phyloP scores from a whole-genome alignment of 2,888 invertebrate genomes.

The Coleophora flavipennella region DNA sequence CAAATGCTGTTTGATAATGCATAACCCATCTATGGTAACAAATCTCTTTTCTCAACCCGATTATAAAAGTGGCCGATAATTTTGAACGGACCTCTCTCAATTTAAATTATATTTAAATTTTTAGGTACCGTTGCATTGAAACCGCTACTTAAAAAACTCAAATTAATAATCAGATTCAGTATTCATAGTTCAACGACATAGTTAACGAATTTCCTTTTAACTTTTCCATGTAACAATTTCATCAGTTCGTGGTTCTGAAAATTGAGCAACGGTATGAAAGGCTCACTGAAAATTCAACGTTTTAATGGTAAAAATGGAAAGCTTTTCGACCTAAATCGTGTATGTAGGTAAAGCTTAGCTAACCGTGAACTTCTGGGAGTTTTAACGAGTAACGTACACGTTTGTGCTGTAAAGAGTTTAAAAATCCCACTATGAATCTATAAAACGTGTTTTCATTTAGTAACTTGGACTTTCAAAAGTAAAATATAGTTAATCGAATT shows the following conservation, averaged over 20 bases:
- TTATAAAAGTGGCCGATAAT: too few relatives aligned
- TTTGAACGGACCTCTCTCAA: too few relatives aligned
- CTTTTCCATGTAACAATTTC: constrained; percentile 30
- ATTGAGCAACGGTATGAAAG: constrained; percentile 25
- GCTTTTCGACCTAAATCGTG: constrained; percentile 38
- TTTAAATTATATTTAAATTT: too few relatives aligned
- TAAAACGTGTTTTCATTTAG: too few relatives aligned
- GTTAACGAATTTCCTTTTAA: constrained; percentile 25
- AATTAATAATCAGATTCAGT: too few relatives aligned
- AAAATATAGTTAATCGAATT: too few relatives aligned
- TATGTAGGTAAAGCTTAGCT: constrained; percentile 31
- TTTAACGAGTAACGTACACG: constrained; percentile 32
- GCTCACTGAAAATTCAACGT: constrained; percentile 32
- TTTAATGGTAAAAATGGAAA: constrained; percentile 41
- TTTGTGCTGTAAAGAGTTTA: constrained; percentile 12
- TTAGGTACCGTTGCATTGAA: too few relatives aligned
- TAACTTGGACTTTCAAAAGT: too few relatives aligned
- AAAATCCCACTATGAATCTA: neutral
- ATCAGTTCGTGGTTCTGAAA: constrained; percentile 26
- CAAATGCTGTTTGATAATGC: too few relatives aligned
- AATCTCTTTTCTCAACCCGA: too few relatives aligned
- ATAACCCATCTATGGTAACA: too few relatives aligned
- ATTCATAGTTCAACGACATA: neutral
- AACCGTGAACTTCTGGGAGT: constrained; percentile 37
- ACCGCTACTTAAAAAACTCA: neutral